Evolutionary conservation across 2,888 invertebrate genomes (phyloP), one percentile per base, ranked within the genome.

Genomic region (Caenorhabditis plicata): DNA sequence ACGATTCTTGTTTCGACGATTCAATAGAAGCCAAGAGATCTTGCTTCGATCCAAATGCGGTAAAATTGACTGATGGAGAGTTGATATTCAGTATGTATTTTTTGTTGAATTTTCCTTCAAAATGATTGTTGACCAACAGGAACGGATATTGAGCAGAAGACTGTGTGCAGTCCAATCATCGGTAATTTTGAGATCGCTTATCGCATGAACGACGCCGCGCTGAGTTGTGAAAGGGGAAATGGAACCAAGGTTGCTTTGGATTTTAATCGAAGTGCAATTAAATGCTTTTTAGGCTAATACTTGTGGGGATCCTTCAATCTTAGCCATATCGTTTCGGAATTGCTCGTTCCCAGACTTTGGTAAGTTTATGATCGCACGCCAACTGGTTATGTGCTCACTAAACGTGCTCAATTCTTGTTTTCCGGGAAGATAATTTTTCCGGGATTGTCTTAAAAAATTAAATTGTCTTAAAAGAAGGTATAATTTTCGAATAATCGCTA

Each of bases 341-440:
- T 74, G 74, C 48, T 64, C 71, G 1, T 74, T 74, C 35, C 72
- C 74, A 0, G 64, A 71, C 26, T 74, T 74, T 36, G 72, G 67
- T 61, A 29, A 38, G 44, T 42, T 15, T 8, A 13, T 31, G n/a
- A n/a, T n/a, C n/a, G n/a, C n/a, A n/a, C n/a, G n/a, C n/a, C n/a
- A n/a, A n/a, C n/a, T n/a, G n/a, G n/a, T n/a, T n/a, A n/a, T n/a
- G n/a, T n/a, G n/a, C n/a, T n/a, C n/a, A n/a, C n/a, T n/a, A n/a
- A n/a, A n/a, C n/a, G n/a, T n/a, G n/a, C n/a, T n/a, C n/a, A n/a
- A n/a, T n/a, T n/a, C n/a, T n/a, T n/a, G n/a, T n/a, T n/a, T n/a
- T n/a, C n/a, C n/a, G n/a, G n/a, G n/a, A n/a, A n/a, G n/a, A n/a
- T n/a, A n/a, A n/a, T n/a, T n/a, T n/a, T n/a, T n/a, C n/a, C n/a